These are phyloP conservation scores for Scaptomyza polygonia DNA, from an alignment of 2,888 invertebrate species.

Conservation along the genomic window DNA sequence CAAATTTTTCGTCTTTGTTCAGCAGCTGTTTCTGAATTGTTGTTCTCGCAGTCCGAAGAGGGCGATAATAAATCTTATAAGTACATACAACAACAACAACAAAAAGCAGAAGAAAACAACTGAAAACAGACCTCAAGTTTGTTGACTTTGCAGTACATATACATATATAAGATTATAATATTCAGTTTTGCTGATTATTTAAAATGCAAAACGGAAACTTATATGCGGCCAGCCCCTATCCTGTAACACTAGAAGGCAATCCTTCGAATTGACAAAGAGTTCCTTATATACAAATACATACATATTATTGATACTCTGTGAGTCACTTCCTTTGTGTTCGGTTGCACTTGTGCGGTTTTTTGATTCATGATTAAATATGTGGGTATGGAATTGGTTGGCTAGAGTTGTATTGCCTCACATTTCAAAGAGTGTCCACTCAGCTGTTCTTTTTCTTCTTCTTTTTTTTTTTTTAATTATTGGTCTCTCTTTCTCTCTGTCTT, in stretches of 20 bases:
- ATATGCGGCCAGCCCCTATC: constrained; percentile 41
- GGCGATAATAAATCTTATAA: constrained; percentile 57
- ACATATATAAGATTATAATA: constrained; percentile 37
- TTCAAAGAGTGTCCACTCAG: constrained; percentile 74
- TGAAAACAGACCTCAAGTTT: constrained; percentile 33
- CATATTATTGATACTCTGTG: constrained; percentile 38
- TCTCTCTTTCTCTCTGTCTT: not conserved
- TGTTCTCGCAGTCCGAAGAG: constrained; percentile 22
- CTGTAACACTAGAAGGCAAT: constrained; percentile 37
- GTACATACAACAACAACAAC: constrained; percentile 3
- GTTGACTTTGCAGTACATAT: constrained; percentile 38
- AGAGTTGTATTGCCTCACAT: constrained; percentile 34
- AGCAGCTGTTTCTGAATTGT: constrained; percentile 49
- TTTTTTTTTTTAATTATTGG: too few species aligned
- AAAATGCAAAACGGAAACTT: constrained; percentile 65
- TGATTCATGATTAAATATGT: constrained; percentile 39
- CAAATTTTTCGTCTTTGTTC: constrained; percentile 47
- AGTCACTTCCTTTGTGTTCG: constrained; percentile 70
- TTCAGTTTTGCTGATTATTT: constrained; percentile 40
- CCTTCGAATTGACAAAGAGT: constrained; percentile 6
- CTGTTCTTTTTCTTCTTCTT: constrained; percentile 48
- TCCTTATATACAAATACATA: constrained; percentile 1
- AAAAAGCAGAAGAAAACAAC: not conserved
- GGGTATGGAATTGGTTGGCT: constrained; percentile 23
- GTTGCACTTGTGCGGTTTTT: constrained; percentile 73